Evolutionary conservation across 2,888 invertebrate genomes (phyloP).

Genomic region (Junonia oenone): DNA sequence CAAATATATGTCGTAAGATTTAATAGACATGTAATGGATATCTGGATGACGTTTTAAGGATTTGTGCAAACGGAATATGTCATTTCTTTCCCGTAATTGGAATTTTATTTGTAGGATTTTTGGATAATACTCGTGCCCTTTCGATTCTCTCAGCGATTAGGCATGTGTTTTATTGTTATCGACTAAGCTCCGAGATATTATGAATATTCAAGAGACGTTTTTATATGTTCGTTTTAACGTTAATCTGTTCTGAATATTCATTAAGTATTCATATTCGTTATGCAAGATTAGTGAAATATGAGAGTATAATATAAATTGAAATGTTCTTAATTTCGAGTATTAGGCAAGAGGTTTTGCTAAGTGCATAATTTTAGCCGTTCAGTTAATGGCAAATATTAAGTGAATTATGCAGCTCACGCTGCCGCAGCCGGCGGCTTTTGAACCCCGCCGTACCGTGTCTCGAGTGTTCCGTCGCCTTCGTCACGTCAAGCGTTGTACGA

Average conservation of each 20-base stretch:
- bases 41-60: constrained; percentile 80
- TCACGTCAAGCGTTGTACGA: neutral
- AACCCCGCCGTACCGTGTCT: constrained; percentile 17
- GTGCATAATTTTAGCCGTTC: neutral
- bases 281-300: neutral
- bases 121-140: constrained; percentile 61
- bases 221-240: neutral
- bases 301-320: neutral
- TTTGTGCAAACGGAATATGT: constrained; percentile 80
- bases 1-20: constrained; percentile 80
- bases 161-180: constrained; percentile 32
- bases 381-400: neutral
- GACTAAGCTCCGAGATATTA: constrained; percentile 9
- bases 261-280: neutral
- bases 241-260: neutral
- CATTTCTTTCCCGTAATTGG: constrained; percentile 71
- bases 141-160: constrained; percentile 37
- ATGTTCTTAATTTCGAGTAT: neutral
- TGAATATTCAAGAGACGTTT: constrained; percentile 2
- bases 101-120: constrained; percentile 75
- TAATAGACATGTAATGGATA: constrained; percentile 81
- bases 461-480: constrained; percentile 1
- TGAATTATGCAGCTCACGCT: neutral
- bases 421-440: constrained; percentile 5
- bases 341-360: neutral